Conservation (phyloP, 2,888 invertebrate species). For the Protophormia terraenovae region DNA sequence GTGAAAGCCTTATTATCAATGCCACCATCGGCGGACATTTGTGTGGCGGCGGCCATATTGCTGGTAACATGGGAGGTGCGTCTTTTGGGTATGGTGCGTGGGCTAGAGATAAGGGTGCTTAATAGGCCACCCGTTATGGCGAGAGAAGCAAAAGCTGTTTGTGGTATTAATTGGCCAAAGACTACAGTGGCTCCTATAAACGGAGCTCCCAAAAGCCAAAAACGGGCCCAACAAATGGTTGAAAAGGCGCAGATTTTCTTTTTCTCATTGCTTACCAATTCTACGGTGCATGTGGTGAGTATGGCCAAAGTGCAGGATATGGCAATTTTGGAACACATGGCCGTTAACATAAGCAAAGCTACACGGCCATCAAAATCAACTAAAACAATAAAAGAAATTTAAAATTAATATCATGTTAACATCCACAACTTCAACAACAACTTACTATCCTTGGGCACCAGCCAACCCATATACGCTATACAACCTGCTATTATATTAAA, state of each 20-base stretch:
- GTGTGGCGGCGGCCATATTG: conserved; percentile 69
- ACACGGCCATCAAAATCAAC: conserved; percentile 77
- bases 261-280: conserved; percentile 79
- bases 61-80: conserved; percentile 69
- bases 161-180: conserved; percentile 80
- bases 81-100: conserved; percentile 77
- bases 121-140: conserved; percentile 79
- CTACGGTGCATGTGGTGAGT: conserved; percentile 81
- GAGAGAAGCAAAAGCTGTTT: conserved; percentile 79
- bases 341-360: conserved; percentile 79
- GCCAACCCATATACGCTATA: conserved; percentile 79
- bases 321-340: conserved; percentile 81
- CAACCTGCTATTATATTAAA: conserved; percentile 80
- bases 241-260: conserved; percentile 80
- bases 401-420: background rate
- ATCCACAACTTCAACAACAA: background rate
- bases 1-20: conserved; percentile 76
- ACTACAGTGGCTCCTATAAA: conserved; percentile 80
- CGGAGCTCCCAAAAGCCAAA: conserved; percentile 81
- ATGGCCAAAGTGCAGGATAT: conserved; percentile 81
- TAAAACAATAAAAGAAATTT: conserved; percentile 32
- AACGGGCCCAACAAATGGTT: conserved; percentile 81
- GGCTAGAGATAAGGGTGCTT: conserved; percentile 78
- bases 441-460: conserved; percentile 78
- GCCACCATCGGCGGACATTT: conserved; percentile 71